Conservation (phyloP, 2,888 invertebrate genomes). For the Aphrophora alni region DNA sequence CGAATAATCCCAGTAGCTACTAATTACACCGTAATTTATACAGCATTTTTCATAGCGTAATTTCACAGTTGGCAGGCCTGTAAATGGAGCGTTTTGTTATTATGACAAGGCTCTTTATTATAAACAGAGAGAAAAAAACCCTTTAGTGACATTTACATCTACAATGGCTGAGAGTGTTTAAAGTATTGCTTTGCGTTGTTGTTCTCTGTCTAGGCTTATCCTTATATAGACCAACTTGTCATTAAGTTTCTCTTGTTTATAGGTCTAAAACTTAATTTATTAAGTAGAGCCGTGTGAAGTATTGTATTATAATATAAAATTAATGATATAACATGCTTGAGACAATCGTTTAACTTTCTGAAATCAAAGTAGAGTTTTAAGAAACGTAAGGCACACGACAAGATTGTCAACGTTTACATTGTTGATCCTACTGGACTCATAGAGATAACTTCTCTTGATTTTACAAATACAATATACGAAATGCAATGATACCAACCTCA, state of each 20-base stretch:
- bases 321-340: too few relatives aligned
- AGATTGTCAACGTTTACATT: too few relatives aligned
- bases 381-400: too few relatives aligned
- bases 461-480: too few relatives aligned
- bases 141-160: not conserved
- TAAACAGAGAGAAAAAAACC: not conserved
- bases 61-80: not conserved
- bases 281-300: too few relatives aligned
- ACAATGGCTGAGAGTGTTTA: not conserved
- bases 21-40: not conserved
- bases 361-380: too few relatives aligned
- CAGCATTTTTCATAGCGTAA: not conserved
- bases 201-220: not conserved
- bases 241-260: not conserved
- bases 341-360: too few relatives aligned
- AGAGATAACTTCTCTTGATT: too few relatives aligned
- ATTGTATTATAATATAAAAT: too few relatives aligned
- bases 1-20: not conserved
- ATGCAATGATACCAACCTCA: too few relatives aligned
- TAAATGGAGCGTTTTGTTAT: conserved; percentile 3
- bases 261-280: too few relatives aligned
- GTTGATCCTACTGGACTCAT: too few relatives aligned
- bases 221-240: not conserved
- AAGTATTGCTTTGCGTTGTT: not conserved
- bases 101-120: not conserved